A percentile compares a stretch with the other conserved stretches of the same genome.
phyloP scores from a whole-genome alignment of 2,797 vertebrate species.

The Triplophysa bombifrons region DNA sequence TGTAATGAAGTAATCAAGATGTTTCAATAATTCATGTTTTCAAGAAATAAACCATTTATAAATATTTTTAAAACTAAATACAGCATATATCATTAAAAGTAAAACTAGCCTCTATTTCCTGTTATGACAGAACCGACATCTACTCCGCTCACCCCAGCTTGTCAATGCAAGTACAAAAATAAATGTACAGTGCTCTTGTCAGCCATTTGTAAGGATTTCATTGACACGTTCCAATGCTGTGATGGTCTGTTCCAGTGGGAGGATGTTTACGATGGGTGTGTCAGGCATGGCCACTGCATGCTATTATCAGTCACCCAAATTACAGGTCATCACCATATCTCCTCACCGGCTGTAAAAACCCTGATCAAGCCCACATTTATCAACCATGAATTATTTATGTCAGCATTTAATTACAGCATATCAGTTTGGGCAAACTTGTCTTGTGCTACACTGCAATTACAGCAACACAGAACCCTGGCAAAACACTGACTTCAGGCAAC shows the following conservation, averaged over 20 bases:
- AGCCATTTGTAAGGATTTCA: conserved; percentile 35
- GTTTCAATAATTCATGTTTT: too few species aligned
- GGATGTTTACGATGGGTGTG: conserved; percentile 40
- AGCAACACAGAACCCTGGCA: background rate
- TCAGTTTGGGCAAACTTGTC: conserved; percentile 58
- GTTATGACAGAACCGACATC: background rate
- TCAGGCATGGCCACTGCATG: conserved; percentile 51
- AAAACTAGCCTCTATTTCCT: too few species aligned
- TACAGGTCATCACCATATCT: conserved; percentile 55
- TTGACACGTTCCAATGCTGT: conserved; percentile 41
- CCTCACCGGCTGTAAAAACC: conserved; percentile 42
- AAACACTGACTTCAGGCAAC: conserved; percentile 16
- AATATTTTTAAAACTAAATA: too few species aligned
- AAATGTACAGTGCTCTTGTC: background rate
- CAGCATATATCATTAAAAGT: too few species aligned
- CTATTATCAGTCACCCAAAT: conserved; percentile 61
- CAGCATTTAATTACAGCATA: conserved; percentile 68
- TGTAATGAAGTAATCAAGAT: too few species aligned
- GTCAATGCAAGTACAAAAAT: background rate
- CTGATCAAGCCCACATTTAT: conserved; percentile 50
- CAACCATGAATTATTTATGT: conserved; percentile 64
- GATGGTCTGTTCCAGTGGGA: conserved; percentile 41
- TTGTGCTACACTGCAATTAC: conserved; percentile 35
- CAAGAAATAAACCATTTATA: too few species aligned
- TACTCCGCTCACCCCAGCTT: background rate